Evolutionary conservation across 2,113 vertebrate species (phyloP), one percentile per base, ranked within the genome.

Genomic region (Lucifuga dentata): DNA sequence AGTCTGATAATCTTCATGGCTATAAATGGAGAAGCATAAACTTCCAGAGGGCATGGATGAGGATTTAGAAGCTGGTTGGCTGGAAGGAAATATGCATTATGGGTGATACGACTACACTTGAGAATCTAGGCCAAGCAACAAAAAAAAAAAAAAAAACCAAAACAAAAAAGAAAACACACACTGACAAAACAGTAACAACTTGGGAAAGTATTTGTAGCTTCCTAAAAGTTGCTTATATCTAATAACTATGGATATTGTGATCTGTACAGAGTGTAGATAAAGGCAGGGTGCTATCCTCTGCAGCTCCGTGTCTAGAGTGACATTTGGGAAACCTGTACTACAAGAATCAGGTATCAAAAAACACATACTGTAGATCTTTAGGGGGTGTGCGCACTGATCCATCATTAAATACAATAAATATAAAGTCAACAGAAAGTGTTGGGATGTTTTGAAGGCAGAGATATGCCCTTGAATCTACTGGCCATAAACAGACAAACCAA

Each of bases 21-120:
- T 84, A 80, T 78, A 83, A 84, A 88, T 74, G 75, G 72, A 76
- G 72, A 80, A 60, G 52, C 19, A 48, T 75, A 70, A 53, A 86
- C 64, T 70, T 80, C 75, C 73, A 43, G 21, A 32, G 68, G 78
- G 63, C 61, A 62, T 2, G 49, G 72, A 76, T 32, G 56, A 11
- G 57, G 68, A 85, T 84, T 84, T 81, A 77, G 15, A 65, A 80
- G 44, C 61, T 24, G 35, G 68, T 56, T 66, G 67, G 67, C 48
- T 66, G 16, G 24, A 74, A 50, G 79, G 67, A 55, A 76, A 74
- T 53, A 76, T 21, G 83, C 78, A 76, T 81, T 85, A 83, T 13
- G 70, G 51, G 8, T 45, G 53, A 75, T 83, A 55, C 62, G 68
- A 89, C 80, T 78, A 83, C 84, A 80, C 41, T 66, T 39, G 57